Percentiles rank a stretch among this genome's conserved stretches.
phyloP scores from a whole-genome alignment of 2,888 invertebrate genomes.

The Cyclophora albipunctata region DNA sequence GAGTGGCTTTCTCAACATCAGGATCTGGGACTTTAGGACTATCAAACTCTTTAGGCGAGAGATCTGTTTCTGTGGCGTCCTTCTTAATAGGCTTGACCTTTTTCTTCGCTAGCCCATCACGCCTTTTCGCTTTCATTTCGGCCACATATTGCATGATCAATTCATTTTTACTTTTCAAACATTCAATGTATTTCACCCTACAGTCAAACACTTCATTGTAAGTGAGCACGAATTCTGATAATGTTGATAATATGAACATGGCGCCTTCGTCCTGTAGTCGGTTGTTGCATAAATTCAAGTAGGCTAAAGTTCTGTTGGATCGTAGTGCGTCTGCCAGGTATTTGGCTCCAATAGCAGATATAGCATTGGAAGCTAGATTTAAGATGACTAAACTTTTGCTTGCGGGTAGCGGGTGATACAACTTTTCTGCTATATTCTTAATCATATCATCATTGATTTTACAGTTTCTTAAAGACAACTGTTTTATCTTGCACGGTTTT shows the following conservation, averaged over 20 bases:
- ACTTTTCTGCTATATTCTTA: conserved; percentile 27
- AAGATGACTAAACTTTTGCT: conserved; percentile 34
- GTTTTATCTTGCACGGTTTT: conserved; percentile 23
- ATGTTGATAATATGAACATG: conserved; percentile 22
- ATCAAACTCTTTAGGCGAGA: not conserved
- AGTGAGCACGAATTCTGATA: conserved; percentile 36
- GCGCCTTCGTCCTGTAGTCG: conserved; percentile 40
- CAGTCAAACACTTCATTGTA: conserved; percentile 29
- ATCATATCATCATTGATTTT: conserved; percentile 34
- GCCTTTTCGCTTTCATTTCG: conserved; percentile 18
- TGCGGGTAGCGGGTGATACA: conserved; percentile 28
- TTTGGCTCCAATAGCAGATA: conserved; percentile 41
- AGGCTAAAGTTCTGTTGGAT: conserved; percentile 37
- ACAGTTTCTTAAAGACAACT: conserved; percentile 44
- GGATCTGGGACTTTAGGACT: too few relatives aligned
- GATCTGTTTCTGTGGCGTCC: conserved; percentile 1
- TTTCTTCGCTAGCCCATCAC: too few relatives aligned
- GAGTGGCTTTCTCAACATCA: not conserved
- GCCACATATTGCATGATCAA: conserved; percentile 5
- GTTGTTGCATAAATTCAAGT: conserved; percentile 47
- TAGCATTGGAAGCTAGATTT: conserved; percentile 44
- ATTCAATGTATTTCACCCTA: conserved; percentile 24
- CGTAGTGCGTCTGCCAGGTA: conserved; percentile 34
- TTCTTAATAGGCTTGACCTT: too few relatives aligned
- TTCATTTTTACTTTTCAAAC: conserved; percentile 29